Percentiles rank a stretch among this genome's conserved stretches.
Conservation (phyloP, 2,888 invertebrate species). For the Trachelus stipa region DNA sequence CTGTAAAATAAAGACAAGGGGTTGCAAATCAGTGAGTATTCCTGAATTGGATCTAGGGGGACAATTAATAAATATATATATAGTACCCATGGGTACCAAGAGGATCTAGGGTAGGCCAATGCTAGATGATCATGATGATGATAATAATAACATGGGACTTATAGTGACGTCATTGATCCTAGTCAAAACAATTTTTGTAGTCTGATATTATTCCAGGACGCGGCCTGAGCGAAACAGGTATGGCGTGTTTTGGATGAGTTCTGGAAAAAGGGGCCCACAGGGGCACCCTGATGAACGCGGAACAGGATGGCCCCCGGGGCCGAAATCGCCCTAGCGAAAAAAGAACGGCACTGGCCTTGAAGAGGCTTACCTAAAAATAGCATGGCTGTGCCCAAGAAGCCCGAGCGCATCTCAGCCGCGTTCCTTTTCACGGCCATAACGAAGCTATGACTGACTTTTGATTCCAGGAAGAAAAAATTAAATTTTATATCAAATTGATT, state of each 20-base stretch:
- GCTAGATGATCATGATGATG: background rate
- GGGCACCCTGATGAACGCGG: conserved; percentile 29
- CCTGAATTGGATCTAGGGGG: background rate
- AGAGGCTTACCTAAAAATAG: conserved; percentile 48
- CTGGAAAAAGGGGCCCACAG: background rate
- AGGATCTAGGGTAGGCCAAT: background rate
- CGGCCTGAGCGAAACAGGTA: background rate
- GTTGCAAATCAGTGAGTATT: background rate
- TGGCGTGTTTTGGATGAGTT: background rate
- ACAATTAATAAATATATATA: background rate
- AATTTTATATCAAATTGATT: background rate
- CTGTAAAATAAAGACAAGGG: conserved; percentile 40
- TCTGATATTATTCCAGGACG: background rate
- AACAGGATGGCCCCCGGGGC: conserved; percentile 23
- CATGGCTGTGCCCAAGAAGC: conserved; percentile 10
- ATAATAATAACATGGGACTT: background rate
- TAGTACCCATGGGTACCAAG: background rate
- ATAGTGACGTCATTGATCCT: background rate
- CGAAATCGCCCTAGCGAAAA: conserved; percentile 9
- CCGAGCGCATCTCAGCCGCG: background rate
- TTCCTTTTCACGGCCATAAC: background rate
- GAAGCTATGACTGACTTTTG: background rate
- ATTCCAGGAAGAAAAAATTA: background rate
- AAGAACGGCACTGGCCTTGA: conserved; percentile 39
- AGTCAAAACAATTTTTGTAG: background rate